Base-by-base conservation (phyloP, 1,140 invertebrate species). In the Brachionus koreanus region DNA sequence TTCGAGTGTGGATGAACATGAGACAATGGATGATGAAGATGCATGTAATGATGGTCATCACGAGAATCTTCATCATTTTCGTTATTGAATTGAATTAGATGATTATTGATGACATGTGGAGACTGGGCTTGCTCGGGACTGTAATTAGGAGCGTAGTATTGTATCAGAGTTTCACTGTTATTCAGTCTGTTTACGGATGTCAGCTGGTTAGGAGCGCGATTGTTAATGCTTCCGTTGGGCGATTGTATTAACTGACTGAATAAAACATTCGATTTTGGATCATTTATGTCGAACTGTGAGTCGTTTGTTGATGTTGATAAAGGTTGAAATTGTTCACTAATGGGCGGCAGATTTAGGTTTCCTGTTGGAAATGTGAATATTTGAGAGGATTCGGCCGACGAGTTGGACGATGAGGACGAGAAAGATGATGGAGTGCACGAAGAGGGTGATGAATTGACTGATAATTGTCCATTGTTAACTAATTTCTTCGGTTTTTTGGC, bases 371-470 rank as follows among this genome's bases (percentile, higher is more conserved):
- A 74, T 74, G 65, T 35, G 39, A 74, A 74, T 25, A 74, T 25
- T 46, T 74, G 69, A 25, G 69, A 74, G 19, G 69, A 74, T 23
- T 74, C 69, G 43, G 69, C 37, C 37, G 39, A 46, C 5, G 69
- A 74, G 25, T 43, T 74, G 23, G 39, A 46, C 23, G 69, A 74
- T 33, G 69, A 74, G 33, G 63, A 67, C 19, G 69, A 74, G 25
- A 74, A 74, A 49, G 69, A 74, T 3, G 69, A 74, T 46, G 69
- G 69, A 25, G 69, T 74, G 25, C 69, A 74, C 5, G 69, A 74
- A 25, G 69, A 74, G 1, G 69, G 69, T 33, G 69, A 74, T 23
- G 69, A 74, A 46, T 74, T 74, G 5, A 74, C 69, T 25, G 69
- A 74, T 23, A 74, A 74, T 74, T 74, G 69, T 25, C 19, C 39